Evolutionary conservation across 2,113 vertebrate genomes (phyloP), one percentile per base, ranked within the genome.

Genomic region (Pseudorectes ferrugineus): DNA sequence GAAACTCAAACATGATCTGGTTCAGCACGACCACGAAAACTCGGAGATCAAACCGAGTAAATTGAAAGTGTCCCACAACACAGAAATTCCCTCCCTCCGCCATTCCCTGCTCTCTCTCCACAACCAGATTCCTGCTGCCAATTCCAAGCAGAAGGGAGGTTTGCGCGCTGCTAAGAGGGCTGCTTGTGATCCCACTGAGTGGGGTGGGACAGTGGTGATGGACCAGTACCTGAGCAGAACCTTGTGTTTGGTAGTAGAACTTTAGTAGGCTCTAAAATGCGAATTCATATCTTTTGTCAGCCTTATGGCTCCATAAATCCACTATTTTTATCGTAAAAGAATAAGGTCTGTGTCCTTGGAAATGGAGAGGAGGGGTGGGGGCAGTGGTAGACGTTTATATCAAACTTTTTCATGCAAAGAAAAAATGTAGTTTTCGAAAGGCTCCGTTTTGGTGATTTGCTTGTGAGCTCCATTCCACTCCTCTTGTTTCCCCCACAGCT

Each of bases 1-100:
- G 97, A 89, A 97, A 92, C 18, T 68, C 81, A 85, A 86, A 72
- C 79, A 90, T 59, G 91, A 71, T 88, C 94, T 96, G 71, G 74
- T 83, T 96, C 89, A 85, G 85, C 54, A 12, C 2, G 11, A 96
- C 96, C 95, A 96, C 90, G 79, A 96, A 94, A 95, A 86, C 87
- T 75, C 92, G 77, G 49, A 97, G 88, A 89, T 97, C 81, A 82
- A 94, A 82, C 71, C 11, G 31, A 92, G 52, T 49, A 61, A 88
- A 85, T 85, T 92, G 92, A 66, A 91, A 94, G 57, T 86, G 90
- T 86, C 90, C 92, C 96, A 95, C 95, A 96, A 91, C 86, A 96
- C 73, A 95, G 88, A 86, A 90, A 93, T 88, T 88, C 85, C 62
- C 83, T 81, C 36, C 76, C 93, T 90, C 88, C 0, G 48, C 85